Base-by-base conservation (phyloP, 2,888 invertebrate species). In the Nomada flava region DNA sequence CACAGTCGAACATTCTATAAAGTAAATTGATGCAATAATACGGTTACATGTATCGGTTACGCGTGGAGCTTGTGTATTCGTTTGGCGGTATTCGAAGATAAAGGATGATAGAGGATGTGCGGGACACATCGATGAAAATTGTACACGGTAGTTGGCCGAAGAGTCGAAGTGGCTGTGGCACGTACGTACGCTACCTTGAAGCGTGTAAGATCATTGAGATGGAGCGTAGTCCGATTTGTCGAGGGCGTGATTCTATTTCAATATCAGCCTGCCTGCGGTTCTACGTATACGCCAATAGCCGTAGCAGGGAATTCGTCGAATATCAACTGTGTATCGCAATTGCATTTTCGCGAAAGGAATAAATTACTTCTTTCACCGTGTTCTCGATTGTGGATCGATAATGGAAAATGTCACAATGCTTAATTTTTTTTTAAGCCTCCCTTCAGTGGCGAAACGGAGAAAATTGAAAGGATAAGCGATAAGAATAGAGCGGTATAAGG, bases 231-330 rank as follows among this genome's bases (percentile, higher is more conserved):
- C 76, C 86, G 85, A 86, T 89, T 77, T 82, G 73, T 65, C 79
- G 86, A 88, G 86, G 89, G 90, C 92, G 92, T 91, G 92, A 93
- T 93, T 92, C 91, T 91, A 93, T 93, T 93, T 92, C 92, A 92
- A 93, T 92, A 91, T 90, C 92, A 90, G 86, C 85, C 82, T 84
- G 77, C 81, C 88, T 86, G 90, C 82, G 89, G 87, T 90, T 83
- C 85, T 77, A 75, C 62, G 68, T 74, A 62, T 78, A 71, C 81
- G 71, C 78, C 76, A 73, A 85, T 84, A 83, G 72, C 65, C 73
- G 82, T 80, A 78, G 81, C 82, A 65, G 76, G 74, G 80, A 79
- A 83, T 88, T 74, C 76, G 79, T 85, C 75, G 84, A 44, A 79
- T 67, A 83, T 77, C 77, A 85, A 82, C 81, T 72, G 83, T 71